Conservation (phyloP, 2,113 vertebrate species). For the Pangasianodon hypophthalmus region DNA sequence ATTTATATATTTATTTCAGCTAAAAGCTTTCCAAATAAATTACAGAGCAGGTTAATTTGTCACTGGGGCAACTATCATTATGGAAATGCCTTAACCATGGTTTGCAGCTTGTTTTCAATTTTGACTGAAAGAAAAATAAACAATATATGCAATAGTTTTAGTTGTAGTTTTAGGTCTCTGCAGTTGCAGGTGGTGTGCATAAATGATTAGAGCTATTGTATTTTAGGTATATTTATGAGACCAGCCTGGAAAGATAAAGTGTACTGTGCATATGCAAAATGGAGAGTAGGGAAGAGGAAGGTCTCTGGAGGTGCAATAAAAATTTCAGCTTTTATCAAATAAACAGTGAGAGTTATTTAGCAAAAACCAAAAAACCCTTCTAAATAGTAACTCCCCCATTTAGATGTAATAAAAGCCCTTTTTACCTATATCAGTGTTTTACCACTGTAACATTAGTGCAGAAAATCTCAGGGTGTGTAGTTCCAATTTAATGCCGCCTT, state of each 20-base stretch:
- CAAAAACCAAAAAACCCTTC: background rate
- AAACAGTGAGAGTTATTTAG: background rate
- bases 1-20: background rate
- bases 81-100: background rate
- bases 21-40: background rate
- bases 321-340: background rate
- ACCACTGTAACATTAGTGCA: background rate
- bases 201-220: background rate
- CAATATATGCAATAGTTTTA: background rate
- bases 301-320: background rate
- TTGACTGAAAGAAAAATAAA: background rate
- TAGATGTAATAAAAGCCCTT: background rate
- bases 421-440: background rate
- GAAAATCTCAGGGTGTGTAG: background rate
- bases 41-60: background rate
- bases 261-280: background rate
- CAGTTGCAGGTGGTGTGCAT: background rate
- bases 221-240: background rate
- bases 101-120: background rate
- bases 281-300: background rate
- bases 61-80: background rate
- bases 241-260: background rate
- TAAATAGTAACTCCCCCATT: background rate
- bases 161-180: background rate
- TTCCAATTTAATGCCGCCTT: background rate